Conservation (phyloP, 2,888 invertebrate species). For the Drosophila prostipennis region DNA sequence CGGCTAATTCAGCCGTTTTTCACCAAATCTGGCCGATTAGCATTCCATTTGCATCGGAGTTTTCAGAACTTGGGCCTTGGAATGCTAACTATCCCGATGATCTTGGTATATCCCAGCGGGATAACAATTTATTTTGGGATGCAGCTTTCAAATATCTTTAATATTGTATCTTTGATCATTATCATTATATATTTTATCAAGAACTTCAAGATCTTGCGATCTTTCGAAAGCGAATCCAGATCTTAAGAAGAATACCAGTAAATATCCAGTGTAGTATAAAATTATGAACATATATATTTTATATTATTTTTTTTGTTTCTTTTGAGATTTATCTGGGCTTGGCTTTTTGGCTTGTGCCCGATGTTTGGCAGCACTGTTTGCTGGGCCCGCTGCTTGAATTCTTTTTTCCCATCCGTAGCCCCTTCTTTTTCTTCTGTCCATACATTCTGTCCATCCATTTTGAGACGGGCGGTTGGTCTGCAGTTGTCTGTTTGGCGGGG, state of each 20-base stretch:
- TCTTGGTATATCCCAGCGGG: too few relatives aligned
- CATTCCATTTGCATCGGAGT: not conserved
- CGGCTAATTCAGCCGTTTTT: slow-evolving; percentile 18
- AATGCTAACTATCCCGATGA: too few relatives aligned
- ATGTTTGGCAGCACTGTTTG: slow-evolving; percentile 7
- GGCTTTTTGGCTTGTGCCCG: not conserved
- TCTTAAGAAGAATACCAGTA: too few relatives aligned
- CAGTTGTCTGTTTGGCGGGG: slow-evolving; percentile 39
- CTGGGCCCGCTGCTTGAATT: slow-evolving; percentile 4
- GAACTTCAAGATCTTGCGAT: too few relatives aligned
- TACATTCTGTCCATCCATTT: slow-evolving; percentile 25
- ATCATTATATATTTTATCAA: too few relatives aligned
- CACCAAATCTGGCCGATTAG: not conserved
- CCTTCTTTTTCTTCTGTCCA: not conserved
- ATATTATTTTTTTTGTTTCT: not conserved
- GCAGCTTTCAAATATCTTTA: too few relatives aligned
- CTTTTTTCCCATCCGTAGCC: not conserved
- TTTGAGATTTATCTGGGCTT: not conserved
- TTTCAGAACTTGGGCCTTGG: too few relatives aligned
- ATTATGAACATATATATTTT: too few relatives aligned
- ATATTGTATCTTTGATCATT: too few relatives aligned
- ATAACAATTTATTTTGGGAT: too few relatives aligned
- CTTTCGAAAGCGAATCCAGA: too few relatives aligned
- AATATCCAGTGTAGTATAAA: too few relatives aligned
- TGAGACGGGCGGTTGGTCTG: slow-evolving; percentile 20